Evolutionary conservation across 2,113 vertebrate species (phyloP).

Genomic region (Hyperopisus bebe): DNA sequence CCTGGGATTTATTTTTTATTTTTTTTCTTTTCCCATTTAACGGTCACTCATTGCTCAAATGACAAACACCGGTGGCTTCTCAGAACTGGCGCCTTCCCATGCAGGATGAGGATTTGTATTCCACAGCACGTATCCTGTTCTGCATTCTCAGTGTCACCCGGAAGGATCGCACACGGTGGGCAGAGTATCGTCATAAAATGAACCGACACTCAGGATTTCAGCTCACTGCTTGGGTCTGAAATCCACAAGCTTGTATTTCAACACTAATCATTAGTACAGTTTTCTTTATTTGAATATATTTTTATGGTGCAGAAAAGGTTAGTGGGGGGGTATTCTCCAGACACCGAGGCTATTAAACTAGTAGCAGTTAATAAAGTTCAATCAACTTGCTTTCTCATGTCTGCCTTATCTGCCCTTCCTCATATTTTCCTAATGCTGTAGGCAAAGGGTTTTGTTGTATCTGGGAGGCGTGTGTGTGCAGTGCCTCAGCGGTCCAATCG

Average conservation of each 20-base stretch:
- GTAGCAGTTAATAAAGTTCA: background rate
- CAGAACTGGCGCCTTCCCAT: background rate
- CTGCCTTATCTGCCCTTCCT: background rate
- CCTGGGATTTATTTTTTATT: background rate
- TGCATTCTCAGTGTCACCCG: background rate
- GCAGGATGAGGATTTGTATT: background rate
- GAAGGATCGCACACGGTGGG: background rate
- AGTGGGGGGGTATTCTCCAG: background rate
- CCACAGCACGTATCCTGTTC: background rate
- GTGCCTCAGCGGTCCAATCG: background rate
- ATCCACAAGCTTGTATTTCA: background rate
- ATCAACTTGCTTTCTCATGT: background rate
- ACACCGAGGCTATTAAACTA: background rate
- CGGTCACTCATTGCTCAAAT: background rate
- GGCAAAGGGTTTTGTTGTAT: background rate
- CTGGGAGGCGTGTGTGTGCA: background rate
- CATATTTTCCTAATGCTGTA: background rate
- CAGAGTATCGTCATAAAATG: background rate
- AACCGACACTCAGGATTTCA: background rate
- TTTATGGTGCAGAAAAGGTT: background rate
- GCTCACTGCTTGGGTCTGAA: background rate
- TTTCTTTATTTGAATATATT: background rate
- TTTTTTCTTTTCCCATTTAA: background rate
- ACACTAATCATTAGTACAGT: background rate
- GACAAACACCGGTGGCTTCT: background rate